Evolutionary conservation across 2,113 vertebrate genomes (phyloP).

Genomic region (Microtus pennsylvanicus): DNA sequence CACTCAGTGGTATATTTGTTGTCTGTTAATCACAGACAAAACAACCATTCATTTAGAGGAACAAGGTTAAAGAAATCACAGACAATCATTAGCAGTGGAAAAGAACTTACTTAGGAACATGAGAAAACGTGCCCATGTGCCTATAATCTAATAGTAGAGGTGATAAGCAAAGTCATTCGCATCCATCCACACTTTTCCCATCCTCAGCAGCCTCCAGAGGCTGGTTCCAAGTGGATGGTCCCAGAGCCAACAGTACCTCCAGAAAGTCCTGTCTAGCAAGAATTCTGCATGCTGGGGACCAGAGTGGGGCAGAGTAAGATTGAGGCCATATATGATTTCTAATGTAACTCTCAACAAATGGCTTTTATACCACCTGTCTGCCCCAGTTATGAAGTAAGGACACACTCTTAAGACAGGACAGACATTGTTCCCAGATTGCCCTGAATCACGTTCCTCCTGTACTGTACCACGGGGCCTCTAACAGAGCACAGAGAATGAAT

Average conservation of each 20-base stretch:
- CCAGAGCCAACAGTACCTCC: neutral
- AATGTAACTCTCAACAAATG: neutral
- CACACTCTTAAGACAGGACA: neutral
- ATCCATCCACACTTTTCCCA: neutral
- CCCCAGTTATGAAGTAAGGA: neutral
- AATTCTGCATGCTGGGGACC: neutral
- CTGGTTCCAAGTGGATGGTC: rapidly evolving
- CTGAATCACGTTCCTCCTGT: neutral
- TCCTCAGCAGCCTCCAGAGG: neutral
- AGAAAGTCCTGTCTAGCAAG: neutral
- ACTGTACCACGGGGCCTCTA: neutral
- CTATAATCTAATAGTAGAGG: neutral
- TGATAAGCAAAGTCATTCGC: neutral
- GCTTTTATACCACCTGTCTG: neutral
- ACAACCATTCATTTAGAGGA: neutral
- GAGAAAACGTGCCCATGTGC: neutral
- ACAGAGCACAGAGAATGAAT: neutral
- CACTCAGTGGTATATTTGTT: neutral
- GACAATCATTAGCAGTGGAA: neutral
- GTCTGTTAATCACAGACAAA: neutral
- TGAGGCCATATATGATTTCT: neutral
- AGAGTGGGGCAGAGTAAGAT: neutral
- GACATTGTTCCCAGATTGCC: neutral
- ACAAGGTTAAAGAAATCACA: constrained; percentile 34
- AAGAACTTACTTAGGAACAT: neutral